Evolutionary conservation across 37 sponge, comb jelly and placozoan genomes (phyloP).

Genomic region (Theonella swinhoei): DNA sequence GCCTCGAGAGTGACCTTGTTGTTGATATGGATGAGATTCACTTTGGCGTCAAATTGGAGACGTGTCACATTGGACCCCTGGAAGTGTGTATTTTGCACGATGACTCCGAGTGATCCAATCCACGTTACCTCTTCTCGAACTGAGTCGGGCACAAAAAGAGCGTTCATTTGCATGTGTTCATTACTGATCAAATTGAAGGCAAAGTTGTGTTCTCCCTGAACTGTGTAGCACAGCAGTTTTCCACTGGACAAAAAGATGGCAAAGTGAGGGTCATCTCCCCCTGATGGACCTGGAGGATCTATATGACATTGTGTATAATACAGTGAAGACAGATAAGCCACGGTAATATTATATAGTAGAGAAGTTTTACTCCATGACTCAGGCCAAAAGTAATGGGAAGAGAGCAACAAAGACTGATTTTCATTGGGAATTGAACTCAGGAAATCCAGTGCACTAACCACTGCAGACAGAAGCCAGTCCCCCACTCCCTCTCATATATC

Average conservation of each 20-base stretch:
- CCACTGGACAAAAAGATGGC: background rate
- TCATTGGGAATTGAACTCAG: too few species aligned
- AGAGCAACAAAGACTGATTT: background rate
- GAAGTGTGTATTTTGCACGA: background rate
- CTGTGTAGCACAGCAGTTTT: conserved; percentile 11
- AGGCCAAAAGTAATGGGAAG: background rate
- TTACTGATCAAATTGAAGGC: conserved; percentile 13
- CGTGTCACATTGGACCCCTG: background rate
- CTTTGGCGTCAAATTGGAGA: background rate
- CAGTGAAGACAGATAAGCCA: too few species aligned
- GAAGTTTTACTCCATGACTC: background rate
- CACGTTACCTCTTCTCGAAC: background rate
- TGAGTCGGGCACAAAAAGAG: conserved; percentile 15
- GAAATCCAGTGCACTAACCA: too few species aligned
- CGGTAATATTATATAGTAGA: too few species aligned
- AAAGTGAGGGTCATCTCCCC: conserved; percentile 13
- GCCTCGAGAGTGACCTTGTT: conserved; percentile 5
- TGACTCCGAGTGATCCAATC: conserved; percentile 5
- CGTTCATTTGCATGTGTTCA: background rate
- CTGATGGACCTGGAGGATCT: background rate
- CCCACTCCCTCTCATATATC: too few species aligned
- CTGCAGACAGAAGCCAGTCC: too few species aligned
- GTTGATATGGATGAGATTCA: background rate
- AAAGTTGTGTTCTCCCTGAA: conserved; percentile 19
- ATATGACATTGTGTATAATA: background rate